Evolutionary conservation across 1,140 invertebrate genomes (phyloP), one percentile per base, ranked within the genome.

Genomic region (Venustaconcha ellipsiformis): DNA sequence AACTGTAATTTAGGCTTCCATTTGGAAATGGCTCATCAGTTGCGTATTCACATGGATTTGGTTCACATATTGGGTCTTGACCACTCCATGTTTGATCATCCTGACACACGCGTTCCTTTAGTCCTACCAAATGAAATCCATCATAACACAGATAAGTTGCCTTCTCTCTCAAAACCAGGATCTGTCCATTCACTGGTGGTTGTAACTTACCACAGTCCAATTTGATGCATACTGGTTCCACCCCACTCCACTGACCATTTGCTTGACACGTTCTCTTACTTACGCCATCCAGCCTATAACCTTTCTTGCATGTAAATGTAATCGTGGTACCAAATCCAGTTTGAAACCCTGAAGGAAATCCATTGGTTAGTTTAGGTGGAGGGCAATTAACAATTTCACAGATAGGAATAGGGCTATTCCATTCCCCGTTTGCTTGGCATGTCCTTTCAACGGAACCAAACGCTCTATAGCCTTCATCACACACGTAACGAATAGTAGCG

Each of bases 241-340:
- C 92, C 76, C 94, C 94, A 0, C 94, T 96, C 96, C 96, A 97
- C 90, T 94, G 94, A 26, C 95, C 95, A 85, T 94, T 95, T 82
- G 93, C 93, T 74, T 95, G 88, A 90, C 86, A 87, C 14, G 67
- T 68, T 48, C 79, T 60, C 14, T 70, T 60, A 2, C 30, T 13
- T 12, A 67, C n/a, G 8, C 86, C 86, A 23, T 70, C 67, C 20
- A 84, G 66, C 14, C 69, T 62, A 76, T 84, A 84, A 1, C 86
- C 85, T 94, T 96, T 83, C 93, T 93, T 20, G 96, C 89, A 87
- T 8, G 72, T 60, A 62, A 81, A 79, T 11, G 58, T 70, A 11
- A 82, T 69, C 6, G 62, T 70, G 23, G 79, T 79, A 14, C 80
- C 80, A 74, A 67, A 87, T 37, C 72, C 73, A 62, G 75, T 83